Evolutionary conservation across 2,113 vertebrate species (phyloP), one percentile per base, ranked within the genome.

Genomic region (Paraplagusia blochii): DNA sequence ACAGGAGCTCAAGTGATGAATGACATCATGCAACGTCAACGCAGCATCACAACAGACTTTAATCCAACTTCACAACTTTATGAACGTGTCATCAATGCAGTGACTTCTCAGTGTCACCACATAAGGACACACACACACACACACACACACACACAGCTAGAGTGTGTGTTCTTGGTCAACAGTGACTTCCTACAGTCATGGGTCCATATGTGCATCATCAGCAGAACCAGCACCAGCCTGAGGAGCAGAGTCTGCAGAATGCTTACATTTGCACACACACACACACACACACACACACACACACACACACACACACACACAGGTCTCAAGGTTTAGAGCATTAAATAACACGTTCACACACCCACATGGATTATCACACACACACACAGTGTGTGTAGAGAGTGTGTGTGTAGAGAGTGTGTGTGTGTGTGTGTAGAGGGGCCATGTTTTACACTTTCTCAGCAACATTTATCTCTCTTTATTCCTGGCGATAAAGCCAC

Each of bases 391-490:
- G n/a, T n/a, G n/a, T n/a, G n/a, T n/a, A n/a, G n/a, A n/a, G n/a
- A n/a, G n/a, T n/a, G n/a, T n/a, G n/a, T n/a, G n/a, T n/a, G n/a
- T n/a, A n/a, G n/a, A n/a, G n/a, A n/a, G n/a, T n/a, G n/a, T n/a
- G n/a, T n/a, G n/a, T n/a, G n/a, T n/a, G n/a, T n/a, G 22, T 29
- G 22, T 39, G 47, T 38, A 35, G 57, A 55, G 53, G 44, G 35
- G 38, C 44, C 53, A 34, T 58, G 54, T 72, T 81, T 87, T 83
- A 83, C 67, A 82, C 69, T 70, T 77, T 46, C 63, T 84, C 81
- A 74, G 83, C 85, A 87, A 83, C 76, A 74, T 85, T 84, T 81
- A 81, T 84, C 69, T 78, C 69, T 55, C 50, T 84, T 80, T 76
- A 80, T 85, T 74, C 82, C 57, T 64, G 58, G 67, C 76, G 84